Conservation (phyloP, 2,797 vertebrate species). For the Brachyrhaphis roseni region DNA sequence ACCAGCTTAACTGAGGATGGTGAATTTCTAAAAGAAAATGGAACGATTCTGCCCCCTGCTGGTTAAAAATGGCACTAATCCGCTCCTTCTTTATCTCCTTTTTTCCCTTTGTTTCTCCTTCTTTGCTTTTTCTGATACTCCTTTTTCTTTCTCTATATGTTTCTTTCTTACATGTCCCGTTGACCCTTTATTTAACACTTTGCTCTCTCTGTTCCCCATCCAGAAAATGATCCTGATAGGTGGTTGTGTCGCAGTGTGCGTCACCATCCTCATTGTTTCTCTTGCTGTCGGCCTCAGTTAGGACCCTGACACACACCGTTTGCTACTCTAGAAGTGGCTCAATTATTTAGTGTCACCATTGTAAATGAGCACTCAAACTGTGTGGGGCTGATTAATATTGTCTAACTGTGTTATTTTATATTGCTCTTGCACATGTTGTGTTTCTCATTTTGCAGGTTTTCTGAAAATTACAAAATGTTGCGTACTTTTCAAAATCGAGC, state of each 20-base stretch:
- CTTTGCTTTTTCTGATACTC: conserved; percentile 4
- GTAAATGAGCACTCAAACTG: background rate
- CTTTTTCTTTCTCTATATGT: background rate
- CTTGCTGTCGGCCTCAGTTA: conserved; percentile 78
- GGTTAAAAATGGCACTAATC: conserved; percentile 38
- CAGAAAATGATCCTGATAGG: conserved; percentile 83
- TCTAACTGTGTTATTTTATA: background rate
- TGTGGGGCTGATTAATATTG: background rate
- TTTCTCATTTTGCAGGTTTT: conserved; percentile 31
- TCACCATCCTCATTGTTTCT: conserved; percentile 76
- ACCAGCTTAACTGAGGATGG: background rate
- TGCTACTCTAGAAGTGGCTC: background rate
- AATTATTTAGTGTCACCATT: background rate
- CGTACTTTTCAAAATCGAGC: background rate
- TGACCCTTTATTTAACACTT: conserved; percentile 30
- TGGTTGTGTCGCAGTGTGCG: conserved; percentile 72
- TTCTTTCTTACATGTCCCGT: background rate
- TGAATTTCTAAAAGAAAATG: conserved; percentile 9
- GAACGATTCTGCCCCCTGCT: conserved; percentile 63
- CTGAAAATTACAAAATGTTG: background rate
- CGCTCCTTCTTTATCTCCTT: background rate
- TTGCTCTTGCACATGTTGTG: conserved; percentile 28
- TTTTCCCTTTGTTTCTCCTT: background rate
- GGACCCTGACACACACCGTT: conserved; percentile 14
- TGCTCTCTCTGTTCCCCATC: conserved; percentile 34